These are phyloP conservation scores for Antheraea pernyi DNA, from an alignment of 1,140 invertebrate genomes.

Conservation along the genomic window DNA sequence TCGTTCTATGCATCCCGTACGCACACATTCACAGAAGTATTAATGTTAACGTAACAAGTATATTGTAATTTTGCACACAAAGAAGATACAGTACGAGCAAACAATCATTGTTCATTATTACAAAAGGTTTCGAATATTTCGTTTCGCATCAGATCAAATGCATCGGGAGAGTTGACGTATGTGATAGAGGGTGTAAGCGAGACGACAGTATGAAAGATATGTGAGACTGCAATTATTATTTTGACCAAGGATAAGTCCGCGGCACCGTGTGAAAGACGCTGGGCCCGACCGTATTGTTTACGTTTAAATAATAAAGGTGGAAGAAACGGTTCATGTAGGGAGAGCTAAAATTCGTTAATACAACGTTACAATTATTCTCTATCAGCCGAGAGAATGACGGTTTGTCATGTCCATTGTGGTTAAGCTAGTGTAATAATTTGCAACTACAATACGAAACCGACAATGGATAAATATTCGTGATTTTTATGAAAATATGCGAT, in stretches of 20 bases:
- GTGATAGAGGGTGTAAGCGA: constrained; percentile 56
- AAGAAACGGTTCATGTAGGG: constrained; percentile 57
- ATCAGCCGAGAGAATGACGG: constrained; percentile 38
- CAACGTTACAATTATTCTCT: constrained; percentile 56
- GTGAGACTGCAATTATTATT: constrained; percentile 74
- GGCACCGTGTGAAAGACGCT: constrained; percentile 75
- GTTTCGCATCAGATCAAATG: constrained; percentile 75
- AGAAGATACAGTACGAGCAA: constrained; percentile 74
- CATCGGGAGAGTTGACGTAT: constrained; percentile 60
- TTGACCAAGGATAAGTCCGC: constrained; percentile 76
- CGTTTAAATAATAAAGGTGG: constrained; percentile 73
- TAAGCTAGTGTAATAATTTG: neutral
- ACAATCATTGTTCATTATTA: constrained; percentile 79
- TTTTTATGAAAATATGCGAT: no score
- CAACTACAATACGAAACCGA: no score
- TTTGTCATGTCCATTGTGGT: constrained; percentile 21
- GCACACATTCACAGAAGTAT: constrained; percentile 60
- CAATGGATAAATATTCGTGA: no score
- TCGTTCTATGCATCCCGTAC: constrained; percentile 69
- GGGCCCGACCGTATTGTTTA: constrained; percentile 64
- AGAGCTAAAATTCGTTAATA: constrained; percentile 52
- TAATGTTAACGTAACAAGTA: constrained; percentile 73
- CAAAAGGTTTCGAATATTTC: constrained; percentile 77
- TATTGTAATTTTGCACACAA: constrained; percentile 78
- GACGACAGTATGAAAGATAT: constrained; percentile 44